Percentiles rank a stretch among this genome's conserved stretches.
These are phyloP conservation scores for Oreohelix idahoensis DNA, from an alignment of 1,140 invertebrate species.

Conservation along the genomic window DNA sequence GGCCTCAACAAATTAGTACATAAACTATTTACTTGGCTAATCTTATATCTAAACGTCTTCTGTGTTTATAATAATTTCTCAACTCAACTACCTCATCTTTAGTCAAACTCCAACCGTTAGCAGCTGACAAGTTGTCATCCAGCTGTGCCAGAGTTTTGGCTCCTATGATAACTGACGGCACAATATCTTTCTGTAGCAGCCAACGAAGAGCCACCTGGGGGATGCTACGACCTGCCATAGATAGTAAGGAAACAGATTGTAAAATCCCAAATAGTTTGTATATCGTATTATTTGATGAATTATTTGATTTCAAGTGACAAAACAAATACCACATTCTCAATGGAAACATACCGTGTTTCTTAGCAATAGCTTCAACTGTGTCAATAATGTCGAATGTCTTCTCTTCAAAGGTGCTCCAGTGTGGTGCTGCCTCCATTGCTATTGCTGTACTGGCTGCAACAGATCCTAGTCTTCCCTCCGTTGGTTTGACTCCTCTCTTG, in stretches of 20 bases:
- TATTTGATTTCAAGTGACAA: too few relatives aligned
- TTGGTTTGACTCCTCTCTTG: constrained; percentile 31
- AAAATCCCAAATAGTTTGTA: too few relatives aligned
- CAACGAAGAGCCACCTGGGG: constrained; percentile 66
- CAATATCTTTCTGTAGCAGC: constrained; percentile 65
- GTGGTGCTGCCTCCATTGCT: constrained; percentile 26
- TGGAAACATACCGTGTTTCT: constrained; percentile 41
- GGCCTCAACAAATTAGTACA: too few relatives aligned
- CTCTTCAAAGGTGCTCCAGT: constrained; percentile 36
- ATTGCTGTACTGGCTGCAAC: constrained; percentile 17
- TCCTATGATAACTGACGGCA: constrained; percentile 67
- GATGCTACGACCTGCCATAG: constrained; percentile 50
- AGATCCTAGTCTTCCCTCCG: constrained; percentile 38
- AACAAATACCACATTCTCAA: too few relatives aligned
- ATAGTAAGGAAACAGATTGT: too few relatives aligned
- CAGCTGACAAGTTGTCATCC: constrained; percentile 66
- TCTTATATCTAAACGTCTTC: too few relatives aligned
- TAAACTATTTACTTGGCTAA: too few relatives aligned
- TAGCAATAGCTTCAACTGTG: constrained; percentile 20
- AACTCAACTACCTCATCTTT: constrained; percentile 61
- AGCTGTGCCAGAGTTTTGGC: constrained; percentile 63
- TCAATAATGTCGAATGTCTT: constrained; percentile 37
- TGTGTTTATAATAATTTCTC: too few relatives aligned
- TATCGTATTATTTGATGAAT: too few relatives aligned
- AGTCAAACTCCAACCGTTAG: constrained; percentile 59